Conservation (phyloP, 2,797 vertebrate species). For the Spinus olivaceus region DNA sequence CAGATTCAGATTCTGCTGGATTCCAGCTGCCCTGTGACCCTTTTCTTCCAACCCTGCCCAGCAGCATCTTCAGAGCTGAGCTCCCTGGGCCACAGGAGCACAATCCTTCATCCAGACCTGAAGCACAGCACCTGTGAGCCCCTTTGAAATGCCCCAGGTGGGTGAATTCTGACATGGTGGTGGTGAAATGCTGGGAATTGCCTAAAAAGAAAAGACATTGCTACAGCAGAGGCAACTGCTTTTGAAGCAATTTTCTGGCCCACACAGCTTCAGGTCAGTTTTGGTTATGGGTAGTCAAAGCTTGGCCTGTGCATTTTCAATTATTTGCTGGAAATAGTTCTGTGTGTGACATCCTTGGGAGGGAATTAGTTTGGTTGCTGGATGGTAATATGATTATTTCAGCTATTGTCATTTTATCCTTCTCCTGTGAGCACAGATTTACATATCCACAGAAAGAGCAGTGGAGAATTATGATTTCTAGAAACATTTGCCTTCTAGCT, state of each 20-base stretch:
- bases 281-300: not conserved
- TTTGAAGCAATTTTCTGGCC: not conserved
- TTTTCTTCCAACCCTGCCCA: not conserved
- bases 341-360: accelerated
- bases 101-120: not conserved
- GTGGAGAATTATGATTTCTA: not conserved
- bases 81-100: not conserved
- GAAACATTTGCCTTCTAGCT: not conserved
- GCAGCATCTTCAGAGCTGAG: not conserved
- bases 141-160: not conserved
- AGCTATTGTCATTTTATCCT: slow-evolving; percentile 17
- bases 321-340: not conserved
- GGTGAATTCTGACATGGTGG: accelerated
- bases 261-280: not conserved
- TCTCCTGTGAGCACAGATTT: slow-evolving; percentile 1
- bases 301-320: not conserved
- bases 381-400: not conserved
- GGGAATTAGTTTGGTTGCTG: not conserved
- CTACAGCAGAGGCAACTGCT: not conserved
- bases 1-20: not conserved
- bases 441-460: not conserved
- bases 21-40: not conserved
- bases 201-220: not conserved
- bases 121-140: accelerated
- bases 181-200: not conserved